Percentiles rank a stretch among this genome's conserved stretches.
These are phyloP conservation scores for Drosophila kanekoi DNA, from an alignment of 2,888 invertebrate genomes.

Conservation along the genomic window DNA sequence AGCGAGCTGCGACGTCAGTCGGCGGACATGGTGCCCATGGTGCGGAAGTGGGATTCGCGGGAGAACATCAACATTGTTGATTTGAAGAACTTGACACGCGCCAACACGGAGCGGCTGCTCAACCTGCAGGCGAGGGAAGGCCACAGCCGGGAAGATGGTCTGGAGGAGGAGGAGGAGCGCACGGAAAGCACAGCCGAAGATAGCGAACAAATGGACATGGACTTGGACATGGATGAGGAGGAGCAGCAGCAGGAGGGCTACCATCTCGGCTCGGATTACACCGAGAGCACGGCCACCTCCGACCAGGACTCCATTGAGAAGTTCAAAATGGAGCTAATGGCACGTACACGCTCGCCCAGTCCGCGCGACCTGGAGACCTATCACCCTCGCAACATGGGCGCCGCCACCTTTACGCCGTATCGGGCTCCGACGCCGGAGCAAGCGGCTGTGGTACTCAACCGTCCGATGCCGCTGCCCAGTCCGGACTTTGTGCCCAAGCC, in stretches of 20 bases:
- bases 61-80: slow-evolving; percentile 71
- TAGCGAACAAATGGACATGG: slow-evolving; percentile 70
- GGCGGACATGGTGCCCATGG: slow-evolving; percentile 83
- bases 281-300: slow-evolving; percentile 88
- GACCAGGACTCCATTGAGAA: slow-evolving; percentile 85
- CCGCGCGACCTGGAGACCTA: slow-evolving; percentile 88
- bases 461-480: slow-evolving; percentile 88
- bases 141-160: slow-evolving; percentile 52
- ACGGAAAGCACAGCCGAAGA: slow-evolving; percentile 82
- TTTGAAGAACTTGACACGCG: slow-evolving; percentile 55
- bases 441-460: slow-evolving; percentile 87
- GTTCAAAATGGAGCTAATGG: slow-evolving; percentile 83
- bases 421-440: slow-evolving; percentile 86
- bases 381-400: slow-evolving; percentile 88
- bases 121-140: slow-evolving; percentile 41
- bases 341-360: slow-evolving; percentile 82
- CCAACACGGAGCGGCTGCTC: slow-evolving; percentile 49
- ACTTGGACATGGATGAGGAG: slow-evolving; percentile 70
- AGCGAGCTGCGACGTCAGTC: slow-evolving; percentile 86
- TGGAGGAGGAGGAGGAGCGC: slow-evolving; percentile 51
- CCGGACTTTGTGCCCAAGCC: slow-evolving; percentile 92
- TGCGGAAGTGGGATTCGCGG: slow-evolving; percentile 82
- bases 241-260: slow-evolving; percentile 71
- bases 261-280: slow-evolving; percentile 88
- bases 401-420: slow-evolving; percentile 83